Conservation (phyloP, 2,113 vertebrate genomes). For the Saimiri boliviensis region DNA sequence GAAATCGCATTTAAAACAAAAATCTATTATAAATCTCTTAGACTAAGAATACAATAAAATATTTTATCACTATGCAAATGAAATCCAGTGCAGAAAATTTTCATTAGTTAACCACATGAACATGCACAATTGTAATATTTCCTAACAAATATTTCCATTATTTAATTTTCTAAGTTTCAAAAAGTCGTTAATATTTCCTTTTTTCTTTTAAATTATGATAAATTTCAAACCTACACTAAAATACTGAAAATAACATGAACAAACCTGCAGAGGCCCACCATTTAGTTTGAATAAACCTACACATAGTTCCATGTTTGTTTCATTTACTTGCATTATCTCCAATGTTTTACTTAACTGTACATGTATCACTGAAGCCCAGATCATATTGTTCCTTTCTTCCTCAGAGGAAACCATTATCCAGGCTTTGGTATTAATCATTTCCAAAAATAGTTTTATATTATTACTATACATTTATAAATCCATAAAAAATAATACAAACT, state of each 20-base stretch:
- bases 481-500: neutral
- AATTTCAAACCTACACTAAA: constrained; percentile 37
- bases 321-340: neutral
- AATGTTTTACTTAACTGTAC: constrained; percentile 9
- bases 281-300: constrained; percentile 33
- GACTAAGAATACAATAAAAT: constrained; percentile 28
- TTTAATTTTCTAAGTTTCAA: neutral
- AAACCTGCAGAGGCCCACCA: neutral
- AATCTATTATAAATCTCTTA: neutral
- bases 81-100: constrained; percentile 29
- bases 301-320: neutral
- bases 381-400: neutral
- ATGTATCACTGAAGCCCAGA: neutral
- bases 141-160: constrained; percentile 15
- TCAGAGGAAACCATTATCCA: neutral
- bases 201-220: neutral
- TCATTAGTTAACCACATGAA: constrained; percentile 24
- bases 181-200: neutral
- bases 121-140: constrained; percentile 9
- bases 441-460: constrained; percentile 30
- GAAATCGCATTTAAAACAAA: constrained; percentile 19
- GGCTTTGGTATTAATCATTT: constrained; percentile 39
- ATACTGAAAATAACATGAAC: constrained; percentile 36
- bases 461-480: constrained; percentile 28
- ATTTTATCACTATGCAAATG: constrained; percentile 42